Base-by-base conservation (phyloP, 2,888 invertebrate genomes). In the Cerceris ruficornis region DNA sequence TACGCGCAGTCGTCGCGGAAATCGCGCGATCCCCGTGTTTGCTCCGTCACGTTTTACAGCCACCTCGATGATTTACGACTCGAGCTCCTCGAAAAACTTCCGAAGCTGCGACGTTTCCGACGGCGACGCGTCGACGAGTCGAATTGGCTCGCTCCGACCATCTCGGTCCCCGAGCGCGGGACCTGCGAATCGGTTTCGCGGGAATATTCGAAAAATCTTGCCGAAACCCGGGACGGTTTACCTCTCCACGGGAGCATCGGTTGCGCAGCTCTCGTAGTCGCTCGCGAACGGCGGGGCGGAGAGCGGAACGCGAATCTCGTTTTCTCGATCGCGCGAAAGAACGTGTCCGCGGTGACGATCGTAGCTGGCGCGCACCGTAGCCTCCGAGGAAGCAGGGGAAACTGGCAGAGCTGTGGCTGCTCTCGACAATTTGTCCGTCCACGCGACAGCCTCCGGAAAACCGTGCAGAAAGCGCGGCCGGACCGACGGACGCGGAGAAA, bases 261-360 rank as follows among this genome's bases (percentile, higher is more conserved):
- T 50, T n/a, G 50, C 50, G 50, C 50, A n/a, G 50, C 9, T 50
- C 13, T 50, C 43, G 43, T 9, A 9, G 43, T 50, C 6, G 9
- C n/a, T 11, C 50, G 50, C 6, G 6, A 13, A 11, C 13, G 13
- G 50, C n/a, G 50, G 42, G 49, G 69, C 58, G 41, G 67, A 41
- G 59, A 66, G 66, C 76, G 62, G 61, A 73, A 80, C 58, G 54
- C 42, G 76, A 54, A 28, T 57, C 57, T 64, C 58, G 50, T 68
- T 50, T 50, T 14, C 52, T 64, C 11, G 64, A 28, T 11, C 17
- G 41, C 46, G 6, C 4, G 58, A 11, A 28, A 15, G 17, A 58
- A 43, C 39, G 58, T 15, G 39, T 43, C 13, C 49, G 46, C 17
- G 43, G 0, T 50, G 59, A 55, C 54, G 7, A 50, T 59, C 41